Base-by-base conservation (phyloP, 2,888 invertebrate genomes). In the Caenorhabditis japonica region DNA sequence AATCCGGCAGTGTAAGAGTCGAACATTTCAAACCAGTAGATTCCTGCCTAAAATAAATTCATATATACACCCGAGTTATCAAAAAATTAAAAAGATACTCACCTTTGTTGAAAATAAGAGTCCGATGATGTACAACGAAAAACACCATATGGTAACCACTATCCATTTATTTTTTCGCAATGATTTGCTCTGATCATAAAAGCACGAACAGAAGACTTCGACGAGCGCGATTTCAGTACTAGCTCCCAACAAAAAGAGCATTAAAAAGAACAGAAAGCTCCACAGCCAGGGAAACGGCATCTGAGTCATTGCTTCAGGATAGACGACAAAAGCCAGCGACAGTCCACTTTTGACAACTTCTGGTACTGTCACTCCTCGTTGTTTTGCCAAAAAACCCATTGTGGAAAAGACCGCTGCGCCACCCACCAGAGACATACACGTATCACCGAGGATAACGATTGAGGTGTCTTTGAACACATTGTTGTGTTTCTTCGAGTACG, bases 221-320 rank as follows among this genome's bases (percentile, higher is more conserved):
- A 64, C 71, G 12, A 61, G 23, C 0, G 71, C 58, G 7, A 72
- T 39, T 34, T 61, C 53, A 0, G 76, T 76, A 56, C 77, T 80
- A 52, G 88, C 77, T 30, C 88, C 88, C 23, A 88, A 76, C 10
- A 88, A 80, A 76, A 88, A 87, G n/a, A 88, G 79, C 88, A 88
- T 88, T 44, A 87, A 43, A 76, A 89, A 88, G 79, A 89, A 88
- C 2, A 88, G 76, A 10, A 87, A 80, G 4, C 86, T 79, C 88
- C 88, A 89, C 4, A 88, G 78, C 76, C 86, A 85, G 7, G 88
- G 85, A 25, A 84, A 25, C 2, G 87, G 86, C 81, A 88, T 83
- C 49, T 85, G 77, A 19, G 84, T 76, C 49, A 88, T 80, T 3
- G 88, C 88, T 64, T 88, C 88, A n/a, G 85, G 84, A 46, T 88